Conservation (phyloP, 2,888 invertebrate species). For the Cinara cedri region DNA sequence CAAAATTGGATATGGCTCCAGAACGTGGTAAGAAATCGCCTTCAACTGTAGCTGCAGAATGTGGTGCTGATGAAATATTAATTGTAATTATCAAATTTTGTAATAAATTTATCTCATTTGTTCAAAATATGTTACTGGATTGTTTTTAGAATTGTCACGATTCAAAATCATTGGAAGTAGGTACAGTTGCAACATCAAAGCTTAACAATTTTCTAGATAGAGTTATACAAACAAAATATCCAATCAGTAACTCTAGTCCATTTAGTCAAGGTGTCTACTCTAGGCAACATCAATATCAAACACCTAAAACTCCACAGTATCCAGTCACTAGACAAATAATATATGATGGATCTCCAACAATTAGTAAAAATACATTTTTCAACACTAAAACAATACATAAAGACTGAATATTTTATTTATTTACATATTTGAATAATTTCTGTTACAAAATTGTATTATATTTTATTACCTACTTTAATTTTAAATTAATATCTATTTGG, state of each 20-base stretch:
- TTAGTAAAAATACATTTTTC: conserved; percentile 55
- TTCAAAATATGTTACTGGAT: conserved; percentile 36
- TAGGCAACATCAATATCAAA: conserved; percentile 46
- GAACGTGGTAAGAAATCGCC: conserved; percentile 71
- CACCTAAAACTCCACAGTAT: conserved; percentile 39
- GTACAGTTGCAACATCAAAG: conserved; percentile 92
- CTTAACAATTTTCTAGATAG: conserved; percentile 93
- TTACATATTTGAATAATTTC: conserved; percentile 14
- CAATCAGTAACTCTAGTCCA: conserved; percentile 60
- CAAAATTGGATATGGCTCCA: conserved; percentile 86
- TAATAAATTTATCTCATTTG: conserved; percentile 21
- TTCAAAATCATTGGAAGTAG: conserved; percentile 85
- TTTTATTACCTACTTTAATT: background rate
- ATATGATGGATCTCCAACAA: conserved; percentile 50
- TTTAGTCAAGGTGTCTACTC: conserved; percentile 58
- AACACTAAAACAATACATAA: conserved; percentile 54
- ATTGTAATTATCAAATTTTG: conserved; percentile 66
- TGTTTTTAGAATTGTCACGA: conserved; percentile 68
- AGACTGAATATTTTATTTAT: conserved; percentile 34
- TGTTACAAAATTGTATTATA: conserved; percentile 20
- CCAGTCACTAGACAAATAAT: conserved; percentile 48
- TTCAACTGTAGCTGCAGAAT: conserved; percentile 82
- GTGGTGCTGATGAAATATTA: conserved; percentile 91
- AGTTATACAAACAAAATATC: conserved; percentile 69
- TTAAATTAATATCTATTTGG: no score